Evolutionary conservation across 2,888 invertebrate genomes (phyloP).

Genomic region (Phalera bucephala): DNA sequence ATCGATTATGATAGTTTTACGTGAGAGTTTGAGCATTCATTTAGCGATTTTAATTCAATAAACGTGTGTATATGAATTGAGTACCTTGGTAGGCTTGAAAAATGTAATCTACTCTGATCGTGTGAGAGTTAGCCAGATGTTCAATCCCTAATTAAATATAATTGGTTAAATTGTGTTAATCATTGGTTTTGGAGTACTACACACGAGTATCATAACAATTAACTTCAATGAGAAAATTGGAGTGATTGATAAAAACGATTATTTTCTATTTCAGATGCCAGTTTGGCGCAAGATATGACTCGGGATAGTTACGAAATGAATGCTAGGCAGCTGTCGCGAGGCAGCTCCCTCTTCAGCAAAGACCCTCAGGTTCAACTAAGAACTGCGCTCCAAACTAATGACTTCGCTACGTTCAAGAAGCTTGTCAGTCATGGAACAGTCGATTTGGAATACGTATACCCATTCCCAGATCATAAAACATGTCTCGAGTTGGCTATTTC

Average conservation of each 20-base stretch:
- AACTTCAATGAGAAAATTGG: constrained; percentile 57
- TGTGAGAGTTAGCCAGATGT: constrained; percentile 40
- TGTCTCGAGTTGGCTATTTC: constrained; percentile 83
- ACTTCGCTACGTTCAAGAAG: constrained; percentile 76
- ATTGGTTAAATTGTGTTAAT: constrained; percentile 53
- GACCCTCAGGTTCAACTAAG: constrained; percentile 77
- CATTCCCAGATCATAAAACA: constrained; percentile 82
- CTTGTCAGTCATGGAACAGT: constrained; percentile 71
- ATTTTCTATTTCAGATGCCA: constrained; percentile 69
- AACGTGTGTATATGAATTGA: constrained; percentile 40
- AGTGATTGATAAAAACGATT: constrained; percentile 30
- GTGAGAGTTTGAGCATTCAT: constrained; percentile 52
- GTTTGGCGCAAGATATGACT: constrained; percentile 66
- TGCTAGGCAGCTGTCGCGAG: constrained; percentile 60
- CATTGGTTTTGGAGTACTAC: constrained; percentile 47
- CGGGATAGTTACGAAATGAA: constrained; percentile 78
- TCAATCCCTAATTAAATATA: constrained; percentile 46
- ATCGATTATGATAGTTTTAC: constrained; percentile 57
- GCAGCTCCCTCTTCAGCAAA: constrained; percentile 68
- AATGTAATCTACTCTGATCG: constrained; percentile 4
- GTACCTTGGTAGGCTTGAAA: constrained; percentile 7
- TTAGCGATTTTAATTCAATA: constrained; percentile 59
- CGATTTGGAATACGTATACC: constrained; percentile 80
- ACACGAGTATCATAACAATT: constrained; percentile 44
- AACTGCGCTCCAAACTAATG: constrained; percentile 77